Evolutionary conservation across 1,140 invertebrate genomes (phyloP).

Genomic region (Argopecten irradians): DNA sequence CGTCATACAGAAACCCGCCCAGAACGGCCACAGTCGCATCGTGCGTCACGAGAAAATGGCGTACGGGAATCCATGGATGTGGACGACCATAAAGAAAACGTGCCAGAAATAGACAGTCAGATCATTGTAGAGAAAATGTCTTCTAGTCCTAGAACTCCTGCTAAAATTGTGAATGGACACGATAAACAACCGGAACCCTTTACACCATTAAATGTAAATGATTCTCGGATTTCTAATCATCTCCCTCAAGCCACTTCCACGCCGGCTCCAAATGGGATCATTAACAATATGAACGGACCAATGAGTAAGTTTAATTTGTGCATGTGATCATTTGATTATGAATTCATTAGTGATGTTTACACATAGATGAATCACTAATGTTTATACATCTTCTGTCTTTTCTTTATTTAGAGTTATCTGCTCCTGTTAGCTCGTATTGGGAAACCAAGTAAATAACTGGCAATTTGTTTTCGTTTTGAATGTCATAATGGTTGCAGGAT

Average conservation of each 20-base stretch:
- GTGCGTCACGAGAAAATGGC: slow-evolving; percentile 24
- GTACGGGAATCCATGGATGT: slow-evolving; percentile 25
- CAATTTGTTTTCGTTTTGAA: too few relatives aligned
- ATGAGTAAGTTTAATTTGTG: slow-evolving; percentile 32
- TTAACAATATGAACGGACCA: slow-evolving; percentile 49
- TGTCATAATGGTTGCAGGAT: too few relatives aligned
- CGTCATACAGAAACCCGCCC: slow-evolving; percentile 25
- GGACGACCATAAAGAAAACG: slow-evolving; percentile 53
- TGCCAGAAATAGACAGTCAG: slow-evolving; percentile 18
- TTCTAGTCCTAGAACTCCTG: slow-evolving; percentile 46
- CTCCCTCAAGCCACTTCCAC: slow-evolving; percentile 64
- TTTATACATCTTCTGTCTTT: too few relatives aligned
- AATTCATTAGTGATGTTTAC: too few relatives aligned
- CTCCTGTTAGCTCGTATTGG: too few relatives aligned
- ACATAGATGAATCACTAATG: too few relatives aligned
- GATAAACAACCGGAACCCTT: slow-evolving; percentile 50
- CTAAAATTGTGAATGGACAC: slow-evolving; percentile 45
- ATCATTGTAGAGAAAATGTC: slow-evolving; percentile 25
- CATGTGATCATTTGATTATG: too few relatives aligned
- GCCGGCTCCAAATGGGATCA: slow-evolving; percentile 59
- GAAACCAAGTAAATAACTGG: too few relatives aligned
- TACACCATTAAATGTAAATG: slow-evolving; percentile 57
- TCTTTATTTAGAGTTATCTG: too few relatives aligned
- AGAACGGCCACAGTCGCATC: slow-evolving; percentile 24
- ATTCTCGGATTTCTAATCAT: slow-evolving; percentile 49